Evolutionary conservation across 2,113 vertebrate species (phyloP).

Genomic region (Apteryx mantelli): DNA sequence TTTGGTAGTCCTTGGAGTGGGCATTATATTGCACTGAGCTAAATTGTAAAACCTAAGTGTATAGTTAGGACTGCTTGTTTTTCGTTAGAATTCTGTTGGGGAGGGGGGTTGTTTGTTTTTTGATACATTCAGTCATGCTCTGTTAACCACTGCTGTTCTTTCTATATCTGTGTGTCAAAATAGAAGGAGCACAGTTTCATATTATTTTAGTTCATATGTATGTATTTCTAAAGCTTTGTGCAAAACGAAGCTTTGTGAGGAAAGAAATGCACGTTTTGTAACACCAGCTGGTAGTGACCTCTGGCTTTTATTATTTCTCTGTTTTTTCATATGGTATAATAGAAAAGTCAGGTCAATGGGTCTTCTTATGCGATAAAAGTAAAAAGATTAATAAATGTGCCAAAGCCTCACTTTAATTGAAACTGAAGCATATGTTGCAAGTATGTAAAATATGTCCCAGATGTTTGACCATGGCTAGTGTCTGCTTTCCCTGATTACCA

Average conservation of each 20-base stretch:
- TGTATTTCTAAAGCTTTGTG: slow-evolving; percentile 72
- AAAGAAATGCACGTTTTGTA: slow-evolving; percentile 80
- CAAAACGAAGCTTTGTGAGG: slow-evolving; percentile 77
- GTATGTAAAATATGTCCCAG: slow-evolving; percentile 94
- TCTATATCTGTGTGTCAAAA: not conserved
- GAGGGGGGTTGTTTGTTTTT: not conserved
- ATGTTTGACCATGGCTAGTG: slow-evolving; percentile 85
- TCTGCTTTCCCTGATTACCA: slow-evolving; percentile 83
- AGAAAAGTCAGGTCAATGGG: slow-evolving; percentile 85
- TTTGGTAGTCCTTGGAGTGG: not conserved
- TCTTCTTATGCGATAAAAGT: slow-evolving; percentile 79
- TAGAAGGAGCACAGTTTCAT: not conserved
- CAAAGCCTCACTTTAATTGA: slow-evolving; percentile 97
- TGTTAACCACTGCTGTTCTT: not conserved
- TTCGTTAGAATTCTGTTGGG: not conserved
- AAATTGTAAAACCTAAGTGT: not conserved
- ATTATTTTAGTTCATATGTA: not conserved
- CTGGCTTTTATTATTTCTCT: slow-evolving; percentile 78
- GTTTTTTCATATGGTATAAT: slow-evolving; percentile 81
- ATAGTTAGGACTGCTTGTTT: not conserved
- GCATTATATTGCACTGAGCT: not conserved
- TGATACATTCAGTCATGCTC: not conserved
- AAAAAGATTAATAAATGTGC: slow-evolving; percentile 95
- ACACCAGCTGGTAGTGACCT: slow-evolving; percentile 72
- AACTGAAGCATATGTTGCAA: slow-evolving; percentile 95